Evolutionary conservation across 2,888 invertebrate species (phyloP), one percentile per base, ranked within the genome.

Genomic region (Rotaria sp.): DNA sequence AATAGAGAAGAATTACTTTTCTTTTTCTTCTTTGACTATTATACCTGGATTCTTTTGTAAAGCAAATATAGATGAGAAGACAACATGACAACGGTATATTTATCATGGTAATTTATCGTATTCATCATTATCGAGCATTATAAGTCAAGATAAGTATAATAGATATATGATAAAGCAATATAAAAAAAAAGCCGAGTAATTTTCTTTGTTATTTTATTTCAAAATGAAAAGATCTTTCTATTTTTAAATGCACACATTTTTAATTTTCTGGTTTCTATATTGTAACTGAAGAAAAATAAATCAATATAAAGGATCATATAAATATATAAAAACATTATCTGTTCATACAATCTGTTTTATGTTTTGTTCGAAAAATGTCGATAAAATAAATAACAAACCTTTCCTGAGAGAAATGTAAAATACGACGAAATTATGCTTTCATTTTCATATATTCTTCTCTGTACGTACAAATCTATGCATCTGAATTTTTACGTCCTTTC

Each of bases 121-220:
- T 67, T 67, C 67, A 67, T 67, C 35, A 67, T 67, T 67, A 67
- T 35, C 67, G 67, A 67, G 67, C 67, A 67, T 21, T 67, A 35
- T 21, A 35, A 67, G 21, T 21, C 30, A 26, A 67, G 30, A 35
- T 21, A 18, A 67, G 35, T 21, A 13, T 35, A 67, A 67, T 7
- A 35, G 21, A 30, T 67, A 15, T 15, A 67, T 67, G 67, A 67
- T 11, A 67, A 67, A 35, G 35, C 67, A 67, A 18, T 67, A 67
- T 67, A 7, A 67, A 35, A 38, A 35, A 35, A 67, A 67, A 2
- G 18, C 4, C 13, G 13, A 18, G 2, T 15, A 13, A 35, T 35
- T 21, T 21, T 38, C 21, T 67, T 67, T 67, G 1, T 35, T 18
- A 35, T 18, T 35, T 5, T 30, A 21, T 35, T 35, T 15, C 8